Base-by-base conservation (phyloP, 2,797 vertebrate genomes). In the Potorous gilbertii region DNA sequence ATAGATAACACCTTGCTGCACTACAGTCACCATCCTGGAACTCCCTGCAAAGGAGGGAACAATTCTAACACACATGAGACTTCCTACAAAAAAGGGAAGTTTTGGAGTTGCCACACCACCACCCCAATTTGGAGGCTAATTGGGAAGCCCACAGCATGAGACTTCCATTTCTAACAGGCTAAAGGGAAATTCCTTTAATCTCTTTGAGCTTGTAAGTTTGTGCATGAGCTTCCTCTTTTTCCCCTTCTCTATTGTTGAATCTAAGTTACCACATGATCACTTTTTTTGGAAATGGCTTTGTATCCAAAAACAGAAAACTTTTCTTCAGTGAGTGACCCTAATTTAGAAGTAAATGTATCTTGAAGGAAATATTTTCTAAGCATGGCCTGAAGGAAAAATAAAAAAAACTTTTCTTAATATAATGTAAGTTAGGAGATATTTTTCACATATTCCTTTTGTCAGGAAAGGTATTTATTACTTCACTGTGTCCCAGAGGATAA, bases 281-380 rank as follows among this genome's bases (percentile, higher is more conserved):
- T 62, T 62, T 13, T 13, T 40, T 74, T 74, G 66, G 66, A 40
- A 74, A 74, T 18, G 34, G 16, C 59, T 74, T 40, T 74, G n/a
- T 6, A 74, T 40, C 16, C n/a, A 40, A 40, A 74, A 56, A 27
- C 1, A 56, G n/a, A 74, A 74, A 5, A 6, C 18, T 40, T n/a
- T 74, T 21, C 0, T 74, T 74, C n/a, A 40, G n/a, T 74, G 5
- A 40, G n/a, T 74, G n/a, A 74, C 34, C 14, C 66, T 40, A 96
- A 46, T 66, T 90, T 92, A 91, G 55, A 55, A 91, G 40, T 96
- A 14, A 95, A 91, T 90, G n/a, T 50, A 95, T 24, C 13, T 93
- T 90, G 29, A 91, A 92, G 66, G 55, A 95, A 91, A 92, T 94
- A 92, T 66, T 95, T 97, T 91, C 90, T 92, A 92, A 94, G 94